Percentiles rank a stretch among this genome's conserved stretches.
Conservation (phyloP, 2,113 vertebrate genomes). For the Mola mola region DNA sequence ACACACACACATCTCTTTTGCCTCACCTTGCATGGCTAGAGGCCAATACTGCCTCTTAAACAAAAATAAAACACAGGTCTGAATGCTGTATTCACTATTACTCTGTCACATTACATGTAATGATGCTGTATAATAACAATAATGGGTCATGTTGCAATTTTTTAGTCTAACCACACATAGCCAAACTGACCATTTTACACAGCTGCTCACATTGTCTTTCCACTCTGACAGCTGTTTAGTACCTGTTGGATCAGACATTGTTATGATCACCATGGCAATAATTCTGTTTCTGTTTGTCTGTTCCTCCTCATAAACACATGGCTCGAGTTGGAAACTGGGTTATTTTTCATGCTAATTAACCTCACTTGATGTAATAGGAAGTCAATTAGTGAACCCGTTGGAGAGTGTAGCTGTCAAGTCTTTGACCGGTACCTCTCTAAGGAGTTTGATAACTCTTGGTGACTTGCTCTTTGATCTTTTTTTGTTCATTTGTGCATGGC, state of each 20-base stretch:
- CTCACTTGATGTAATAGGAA: slow-evolving; percentile 27
- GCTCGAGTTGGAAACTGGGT: slow-evolving; percentile 36
- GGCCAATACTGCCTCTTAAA: slow-evolving; percentile 28
- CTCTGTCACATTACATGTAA: slow-evolving; percentile 45
- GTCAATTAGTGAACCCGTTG: slow-evolving; percentile 15
- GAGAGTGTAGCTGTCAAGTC: slow-evolving; percentile 16
- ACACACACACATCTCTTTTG: slow-evolving; percentile 36
- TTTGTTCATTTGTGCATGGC: slow-evolving; percentile 53
- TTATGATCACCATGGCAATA: slow-evolving; percentile 15
- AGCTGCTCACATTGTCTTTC: slow-evolving; percentile 24
- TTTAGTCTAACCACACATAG: slow-evolving; percentile 47
- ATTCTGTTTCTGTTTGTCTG: slow-evolving; percentile 1
- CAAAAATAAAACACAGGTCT: slow-evolving; percentile 28
- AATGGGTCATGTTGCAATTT: slow-evolving; percentile 47
- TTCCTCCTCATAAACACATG: slow-evolving; percentile 21
- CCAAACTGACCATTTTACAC: slow-evolving; percentile 7
- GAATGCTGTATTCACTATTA: slow-evolving; percentile 38
- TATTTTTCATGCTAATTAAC: slow-evolving; percentile 48
- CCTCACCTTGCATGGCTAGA: slow-evolving; percentile 58
- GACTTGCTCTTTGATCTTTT: slow-evolving; percentile 62
- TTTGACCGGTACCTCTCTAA: slow-evolving; percentile 31
- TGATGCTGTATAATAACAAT: slow-evolving; percentile 41
- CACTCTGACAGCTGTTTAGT: slow-evolving; percentile 7
- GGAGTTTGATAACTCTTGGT: slow-evolving; percentile 40
- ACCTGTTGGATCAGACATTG: slow-evolving; percentile 26